A percentile compares a stretch with the other conserved stretches of the same genome.
These are phyloP conservation scores for Archips xylosteana DNA, from an alignment of 2,888 invertebrate species.

Conservation along the genomic window DNA sequence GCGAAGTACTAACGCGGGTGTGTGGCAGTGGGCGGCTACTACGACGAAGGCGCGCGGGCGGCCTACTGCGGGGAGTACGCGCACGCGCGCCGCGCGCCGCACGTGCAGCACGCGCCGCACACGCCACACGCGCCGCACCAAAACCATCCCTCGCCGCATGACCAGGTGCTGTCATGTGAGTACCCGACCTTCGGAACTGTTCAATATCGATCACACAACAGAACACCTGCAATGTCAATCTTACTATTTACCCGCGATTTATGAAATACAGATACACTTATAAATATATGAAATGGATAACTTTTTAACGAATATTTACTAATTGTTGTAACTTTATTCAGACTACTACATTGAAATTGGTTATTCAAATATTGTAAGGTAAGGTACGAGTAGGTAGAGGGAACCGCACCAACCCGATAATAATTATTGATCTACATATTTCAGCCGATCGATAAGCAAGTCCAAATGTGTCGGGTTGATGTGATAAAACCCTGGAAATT, in stretches of 20 bases:
- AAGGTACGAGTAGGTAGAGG: conserved; percentile 17
- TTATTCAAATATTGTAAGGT: conserved; percentile 21
- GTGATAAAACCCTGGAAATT: conserved; percentile 12
- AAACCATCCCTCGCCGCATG: conserved; percentile 51
- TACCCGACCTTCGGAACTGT: conserved; percentile 49
- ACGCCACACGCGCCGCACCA: conserved; percentile 61
- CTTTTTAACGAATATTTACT: conserved; percentile 15
- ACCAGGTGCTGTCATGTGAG: conserved; percentile 75
- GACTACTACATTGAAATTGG: conserved; percentile 9
- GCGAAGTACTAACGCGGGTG: conserved; percentile 67
- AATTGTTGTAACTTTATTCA: conserved; percentile 23
- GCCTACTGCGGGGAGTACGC: conserved; percentile 76
- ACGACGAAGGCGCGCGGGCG: conserved; percentile 73
- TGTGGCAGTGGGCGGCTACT: conserved; percentile 84
- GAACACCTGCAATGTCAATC: not conserved
- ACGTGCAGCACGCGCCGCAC: conserved; percentile 56
- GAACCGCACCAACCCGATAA: not conserved
- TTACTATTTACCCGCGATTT: not conserved
- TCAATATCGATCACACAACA: not conserved
- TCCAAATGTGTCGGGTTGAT: not conserved
- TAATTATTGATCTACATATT: not conserved
- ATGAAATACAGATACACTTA: not conserved
- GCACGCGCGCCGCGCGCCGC: conserved; percentile 61
- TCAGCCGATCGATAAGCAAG: not conserved
- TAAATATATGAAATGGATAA: not conserved